These are phyloP conservation scores for Biston stratarius DNA, from an alignment of 2,888 invertebrate species.

Conservation along the genomic window DNA sequence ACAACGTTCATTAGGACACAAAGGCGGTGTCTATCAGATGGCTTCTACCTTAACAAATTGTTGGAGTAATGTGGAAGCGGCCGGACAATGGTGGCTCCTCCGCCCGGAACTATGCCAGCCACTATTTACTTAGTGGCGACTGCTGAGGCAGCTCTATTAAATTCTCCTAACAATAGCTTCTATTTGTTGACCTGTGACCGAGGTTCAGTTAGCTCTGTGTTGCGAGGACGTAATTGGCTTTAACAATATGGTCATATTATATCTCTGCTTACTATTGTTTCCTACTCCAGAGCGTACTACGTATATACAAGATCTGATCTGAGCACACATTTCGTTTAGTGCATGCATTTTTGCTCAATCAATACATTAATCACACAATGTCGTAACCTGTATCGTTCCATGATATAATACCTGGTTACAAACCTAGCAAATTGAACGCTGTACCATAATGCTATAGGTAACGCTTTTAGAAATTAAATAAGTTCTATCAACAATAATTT, in stretches of 20 bases:
- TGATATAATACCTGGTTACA: too few relatives aligned
- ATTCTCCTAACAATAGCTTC: conserved; percentile 42
- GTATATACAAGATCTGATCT: too few relatives aligned
- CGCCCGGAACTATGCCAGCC: conserved; percentile 51
- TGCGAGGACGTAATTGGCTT: conserved; percentile 8
- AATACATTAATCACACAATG: too few relatives aligned
- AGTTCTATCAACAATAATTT: too few relatives aligned
- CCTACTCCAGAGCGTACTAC: too few relatives aligned
- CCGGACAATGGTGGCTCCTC: conserved; percentile 61
- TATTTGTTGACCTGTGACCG: conserved; percentile 41
- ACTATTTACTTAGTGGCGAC: conserved; percentile 50
- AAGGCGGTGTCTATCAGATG: conserved; percentile 77
- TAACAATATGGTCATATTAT: background rate
- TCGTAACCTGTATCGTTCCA: too few relatives aligned
- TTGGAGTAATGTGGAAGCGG: conserved; percentile 65
- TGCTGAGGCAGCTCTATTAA: conserved; percentile 43
- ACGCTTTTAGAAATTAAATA: too few relatives aligned
- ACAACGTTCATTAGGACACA: conserved; percentile 81
- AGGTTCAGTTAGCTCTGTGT: conserved; percentile 1
- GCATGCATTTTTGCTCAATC: too few relatives aligned
- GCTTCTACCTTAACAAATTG: conserved; percentile 78
- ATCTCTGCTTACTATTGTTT: background rate
- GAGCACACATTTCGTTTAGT: too few relatives aligned
- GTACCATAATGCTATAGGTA: too few relatives aligned
- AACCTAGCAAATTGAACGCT: too few relatives aligned